Base-by-base conservation (phyloP, 2,113 vertebrate genomes). In the Fukomys damarensis region DNA sequence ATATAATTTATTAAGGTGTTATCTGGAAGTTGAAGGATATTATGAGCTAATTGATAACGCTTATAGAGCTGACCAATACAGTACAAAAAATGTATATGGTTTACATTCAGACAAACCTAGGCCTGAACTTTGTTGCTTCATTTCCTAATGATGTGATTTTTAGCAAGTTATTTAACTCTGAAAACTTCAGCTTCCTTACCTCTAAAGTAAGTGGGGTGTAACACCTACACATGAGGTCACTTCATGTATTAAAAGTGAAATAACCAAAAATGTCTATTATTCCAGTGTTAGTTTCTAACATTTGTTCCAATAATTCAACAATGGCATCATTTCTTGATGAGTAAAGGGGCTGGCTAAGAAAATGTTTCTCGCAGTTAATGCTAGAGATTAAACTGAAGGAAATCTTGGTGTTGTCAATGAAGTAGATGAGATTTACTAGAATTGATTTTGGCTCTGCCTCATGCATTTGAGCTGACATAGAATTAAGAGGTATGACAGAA, bases 341-440 rank as follows among this genome's bases (percentile, higher is more conserved):
- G 19, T 41, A 41, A 35, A 58, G 28, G 70, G 54, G 19, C 11
- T 86, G 46, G 4, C 46, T 79, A 93, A 84, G 38, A 82, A 93
- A 84, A 82, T 80, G 14, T 83, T 86, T 92, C 41, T 89, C 95
- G 13, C 70, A 30, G 8, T 89, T 87, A 70, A 92, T 87, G 63
- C 43, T 84, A 58, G 49, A 94, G 20, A 89, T 72, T 92, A 93
- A 81, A 87, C 49, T 70, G 38, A 74, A 89, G 30, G 22, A 85
- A 92, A 84, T 58, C 43, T 82, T 28, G 72, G 24, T 17, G 4
- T n/a, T 63, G 26, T 41, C 72, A 38, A 35, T 81, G 7, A 85
- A 90, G 12, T 66, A 91, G 82, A 83, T 30, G 76, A 84, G 24
- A 94, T 95, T 93, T 82, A 38, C 14, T 22, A 96, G 59, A 58